Evolutionary conservation across 2,113 vertebrate species (phyloP).

Genomic region (Pomatorhinus ruficollis): DNA sequence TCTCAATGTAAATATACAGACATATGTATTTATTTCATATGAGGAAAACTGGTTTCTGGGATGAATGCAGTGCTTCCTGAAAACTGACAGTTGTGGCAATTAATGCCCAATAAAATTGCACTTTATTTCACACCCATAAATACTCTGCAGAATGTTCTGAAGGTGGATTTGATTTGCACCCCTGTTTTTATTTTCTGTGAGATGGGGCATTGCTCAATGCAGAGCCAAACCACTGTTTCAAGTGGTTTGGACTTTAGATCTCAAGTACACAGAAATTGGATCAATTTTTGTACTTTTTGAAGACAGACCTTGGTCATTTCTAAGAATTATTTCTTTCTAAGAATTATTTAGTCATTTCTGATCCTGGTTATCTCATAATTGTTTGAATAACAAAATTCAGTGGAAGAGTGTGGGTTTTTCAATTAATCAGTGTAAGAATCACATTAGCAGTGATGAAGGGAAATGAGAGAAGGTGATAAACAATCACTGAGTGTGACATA

Average conservation of each 20-base stretch:
- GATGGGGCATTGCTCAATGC: neutral
- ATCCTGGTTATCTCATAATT: neutral
- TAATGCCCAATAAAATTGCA: neutral
- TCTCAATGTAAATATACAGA: neutral
- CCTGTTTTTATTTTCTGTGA: neutral
- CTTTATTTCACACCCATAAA: neutral
- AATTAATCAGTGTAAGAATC: neutral
- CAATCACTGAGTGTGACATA: neutral
- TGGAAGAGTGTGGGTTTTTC: neutral
- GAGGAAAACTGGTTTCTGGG: neutral
- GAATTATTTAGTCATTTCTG: neutral
- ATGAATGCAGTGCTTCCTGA: neutral
- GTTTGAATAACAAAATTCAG: neutral
- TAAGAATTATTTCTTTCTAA: neutral
- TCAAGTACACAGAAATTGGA: neutral
- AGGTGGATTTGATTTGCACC: neutral
- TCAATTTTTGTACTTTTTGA: neutral
- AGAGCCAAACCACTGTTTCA: neutral
- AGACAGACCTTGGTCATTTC: neutral
- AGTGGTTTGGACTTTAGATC: neutral
- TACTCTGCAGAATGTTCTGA: neutral
- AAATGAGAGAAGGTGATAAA: neutral
- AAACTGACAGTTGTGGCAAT: neutral
- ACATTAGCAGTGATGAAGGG: accelerated
- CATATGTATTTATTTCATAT: neutral